Conservation (phyloP, 1,140 invertebrate genomes). For the Portunus trituberculatus region DNA sequence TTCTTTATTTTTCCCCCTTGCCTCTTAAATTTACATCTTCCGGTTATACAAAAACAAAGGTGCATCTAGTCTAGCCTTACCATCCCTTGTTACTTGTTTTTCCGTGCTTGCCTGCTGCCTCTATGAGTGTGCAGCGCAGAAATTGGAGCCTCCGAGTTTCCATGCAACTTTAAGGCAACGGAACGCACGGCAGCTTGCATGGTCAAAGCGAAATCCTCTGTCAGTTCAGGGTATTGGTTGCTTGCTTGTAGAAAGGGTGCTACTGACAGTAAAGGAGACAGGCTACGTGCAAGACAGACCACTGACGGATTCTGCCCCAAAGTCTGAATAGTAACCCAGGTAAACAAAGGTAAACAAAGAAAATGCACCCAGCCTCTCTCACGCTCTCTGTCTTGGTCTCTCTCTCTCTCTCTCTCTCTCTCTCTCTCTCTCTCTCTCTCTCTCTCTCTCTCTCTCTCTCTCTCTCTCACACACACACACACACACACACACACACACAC, state of each 20-base stretch:
- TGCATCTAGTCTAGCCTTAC: neutral
- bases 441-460: too few species aligned
- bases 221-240: conserved; percentile 7
- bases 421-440: too few species aligned
- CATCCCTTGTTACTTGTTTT: neutral
- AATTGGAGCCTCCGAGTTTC: neutral
- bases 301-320: too few species aligned
- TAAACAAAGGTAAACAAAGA: too few species aligned
- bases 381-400: too few species aligned
- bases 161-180: conserved; percentile 11
- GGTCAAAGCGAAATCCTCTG: conserved; percentile 10
- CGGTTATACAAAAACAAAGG: neutral
- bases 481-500: neutral
- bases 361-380: too few species aligned
- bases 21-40: neutral
- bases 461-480: too few species aligned
- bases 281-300: neutral
- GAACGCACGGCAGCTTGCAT: conserved; percentile 17
- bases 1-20: neutral
- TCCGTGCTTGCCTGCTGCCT: neutral
- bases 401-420: too few species aligned
- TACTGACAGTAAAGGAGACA: neutral
- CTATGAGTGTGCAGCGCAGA: conserved; percentile 1
- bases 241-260: neutral
- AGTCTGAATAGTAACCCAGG: too few species aligned